phyloP scores from a whole-genome alignment of 2,113 vertebrate species.

The Oreochromis spilurus region DNA sequence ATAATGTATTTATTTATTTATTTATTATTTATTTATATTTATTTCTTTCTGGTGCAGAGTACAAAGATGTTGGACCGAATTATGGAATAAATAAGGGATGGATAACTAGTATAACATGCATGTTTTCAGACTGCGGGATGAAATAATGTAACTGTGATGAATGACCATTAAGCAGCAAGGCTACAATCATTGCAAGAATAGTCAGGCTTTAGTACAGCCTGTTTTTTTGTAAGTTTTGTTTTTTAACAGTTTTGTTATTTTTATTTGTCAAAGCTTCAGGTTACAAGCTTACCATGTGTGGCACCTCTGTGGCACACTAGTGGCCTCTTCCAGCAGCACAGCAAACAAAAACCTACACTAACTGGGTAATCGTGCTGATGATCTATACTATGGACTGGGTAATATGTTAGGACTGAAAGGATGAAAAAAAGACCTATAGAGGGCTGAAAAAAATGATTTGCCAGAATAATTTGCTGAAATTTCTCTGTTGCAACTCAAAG shows the following conservation, averaged over 20 bases:
- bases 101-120: neutral
- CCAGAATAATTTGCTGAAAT: too few relatives aligned
- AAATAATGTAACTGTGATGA: neutral
- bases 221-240: too few relatives aligned
- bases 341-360: neutral
- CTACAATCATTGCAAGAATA: neutral
- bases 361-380: neutral
- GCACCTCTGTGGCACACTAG: neutral
- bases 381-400: neutral
- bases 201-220: neutral
- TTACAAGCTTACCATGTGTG: neutral
- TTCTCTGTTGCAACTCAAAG: too few relatives aligned
- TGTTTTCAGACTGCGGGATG: neutral
- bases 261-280: neutral
- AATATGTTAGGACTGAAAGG: neutral
- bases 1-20: neutral
- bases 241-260: neutral
- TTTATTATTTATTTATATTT: neutral
- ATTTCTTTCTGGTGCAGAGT: neutral
- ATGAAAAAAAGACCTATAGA: neutral
- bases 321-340: neutral
- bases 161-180: neutral
- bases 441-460: neutral
- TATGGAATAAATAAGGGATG: neutral
- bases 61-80: neutral